Evolutionary conservation across 37 sponge, comb jelly and placozoan species (phyloP).

Genomic region (Geodia barretti): DNA sequence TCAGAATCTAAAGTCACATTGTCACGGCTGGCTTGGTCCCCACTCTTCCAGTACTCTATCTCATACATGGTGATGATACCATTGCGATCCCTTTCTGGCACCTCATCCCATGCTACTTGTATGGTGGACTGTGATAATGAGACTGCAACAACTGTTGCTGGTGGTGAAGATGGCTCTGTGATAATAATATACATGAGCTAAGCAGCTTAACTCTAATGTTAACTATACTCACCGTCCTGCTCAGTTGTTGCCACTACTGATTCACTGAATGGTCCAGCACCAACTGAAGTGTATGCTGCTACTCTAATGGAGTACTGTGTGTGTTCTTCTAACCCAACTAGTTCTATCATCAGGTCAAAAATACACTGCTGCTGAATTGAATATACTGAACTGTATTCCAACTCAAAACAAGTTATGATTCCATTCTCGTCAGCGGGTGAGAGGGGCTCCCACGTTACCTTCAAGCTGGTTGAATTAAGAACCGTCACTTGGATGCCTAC

Average conservation of each 20-base stretch:
- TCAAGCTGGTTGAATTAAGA: no score
- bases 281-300: not conserved
- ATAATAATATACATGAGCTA: no score
- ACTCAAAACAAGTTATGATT: no score
- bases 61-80: constrained; percentile 2
- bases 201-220: no score
- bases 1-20: not conserved
- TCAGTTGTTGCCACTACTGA: constrained; percentile 7
- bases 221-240: constrained; percentile 16
- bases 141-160: constrained; percentile 21
- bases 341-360: no score
- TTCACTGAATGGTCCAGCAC: not conserved
- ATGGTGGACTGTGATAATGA: not conserved
- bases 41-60: not conserved
- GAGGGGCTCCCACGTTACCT: no score
- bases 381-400: no score
- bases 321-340: not conserved
- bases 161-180: constrained; percentile 9
- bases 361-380: no score
- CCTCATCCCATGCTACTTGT: not conserved
- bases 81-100: not conserved
- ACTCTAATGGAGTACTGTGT: constrained; percentile 2
- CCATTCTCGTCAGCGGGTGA: no score
- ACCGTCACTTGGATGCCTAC: no score
- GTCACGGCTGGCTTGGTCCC: not conserved